Evolutionary conservation across 2,797 vertebrate genomes (phyloP), one percentile per base, ranked within the genome.

Genomic region (Sorex maritimensis): DNA sequence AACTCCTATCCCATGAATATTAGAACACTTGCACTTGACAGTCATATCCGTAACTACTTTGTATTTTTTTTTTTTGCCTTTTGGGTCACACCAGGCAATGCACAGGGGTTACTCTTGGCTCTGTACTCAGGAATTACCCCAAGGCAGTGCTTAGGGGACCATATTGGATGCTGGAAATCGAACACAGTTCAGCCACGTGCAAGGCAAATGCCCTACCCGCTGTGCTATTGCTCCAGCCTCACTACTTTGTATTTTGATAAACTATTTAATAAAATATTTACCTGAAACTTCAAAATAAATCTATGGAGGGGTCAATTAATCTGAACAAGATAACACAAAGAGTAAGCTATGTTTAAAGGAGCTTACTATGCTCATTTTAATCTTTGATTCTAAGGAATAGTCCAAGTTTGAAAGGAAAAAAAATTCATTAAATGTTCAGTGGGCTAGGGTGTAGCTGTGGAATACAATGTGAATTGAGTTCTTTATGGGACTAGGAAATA

Each of bases 201-300:
- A 34, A 34, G 34, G 34, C 34, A 34, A 34, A 34, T 34, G 34
- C 34, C 34, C 34, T 34, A 34, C 34, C 34, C 34, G 34, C 34
- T 34, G 34, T 34, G 34, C 34, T 34, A 34, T 34, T 34, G 34
- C 34, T 34, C 34, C 34, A 34, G 34, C 34, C 34, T 34, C 34
- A 87, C 49, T 30, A 61, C 58, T 65, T 4, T 88, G 30, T 15
- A 92, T 30, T 92, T 93, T 93, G 84, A 93, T 75, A 71, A 84
- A 67, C 74, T 34, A 83, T 93, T 90, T 86, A 61, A 86, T 84
- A 44, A 94, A 92, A 78, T 87, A 63, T 88, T 89, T 93, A 58
- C 44, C 46, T 86, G 15, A 92, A 88, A 90, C 34, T 90, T 93
- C 61, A 94, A 92, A 94, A 92, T 86, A 96, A 94, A 71, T 46